Evolutionary conservation across 2,797 vertebrate genomes (phyloP), one percentile per base, ranked within the genome.

Genomic region (Sebastes aleutianus): DNA sequence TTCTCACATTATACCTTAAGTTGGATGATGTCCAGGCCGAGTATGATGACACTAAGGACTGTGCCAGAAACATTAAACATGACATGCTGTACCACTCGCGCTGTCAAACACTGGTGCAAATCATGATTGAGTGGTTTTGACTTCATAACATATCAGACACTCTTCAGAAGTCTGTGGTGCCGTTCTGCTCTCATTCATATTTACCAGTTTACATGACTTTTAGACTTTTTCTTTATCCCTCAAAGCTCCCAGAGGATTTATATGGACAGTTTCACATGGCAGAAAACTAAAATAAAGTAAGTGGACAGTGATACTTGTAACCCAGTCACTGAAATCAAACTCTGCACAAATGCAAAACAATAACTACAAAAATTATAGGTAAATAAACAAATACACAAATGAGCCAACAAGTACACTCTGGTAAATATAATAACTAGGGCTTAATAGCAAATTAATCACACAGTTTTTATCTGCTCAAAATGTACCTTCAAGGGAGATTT

Each of bases 1-100:
- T 83, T 88, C 91, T 88, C 84, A 82, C 89, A 76, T 89, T 81
- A 83, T 88, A 91, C 90, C 85, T 90, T 85, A 8, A 54, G 80
- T 43, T 93, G 92, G 91, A 91, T 50, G 83, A 67, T 70, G 66
- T 87, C 88, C 92, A 93, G 83, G 73, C 83, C 34, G 84, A 85
- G 82, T 54, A n/a, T 74, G 90, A 92, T 91, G 91, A 92, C 90
- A 90, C 85, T 36, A 32, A 88, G 74, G 76, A 68, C 79, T 70
- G 67, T 85, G 87, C 83, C 88, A 90, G 84, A 86, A 90, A 91
- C 88, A 88, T 88, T 83, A 86, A 87, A 84, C 78, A 85, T 81
- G 87, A 83, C 85, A 72, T 39, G 72, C 70, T 63, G 78, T 83
- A 78, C 81, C 57, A 61, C 79, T 73, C 54, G 7, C 39, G 31